Conservation (phyloP, 2,113 vertebrate species). For the Lophius piscatorius region DNA sequence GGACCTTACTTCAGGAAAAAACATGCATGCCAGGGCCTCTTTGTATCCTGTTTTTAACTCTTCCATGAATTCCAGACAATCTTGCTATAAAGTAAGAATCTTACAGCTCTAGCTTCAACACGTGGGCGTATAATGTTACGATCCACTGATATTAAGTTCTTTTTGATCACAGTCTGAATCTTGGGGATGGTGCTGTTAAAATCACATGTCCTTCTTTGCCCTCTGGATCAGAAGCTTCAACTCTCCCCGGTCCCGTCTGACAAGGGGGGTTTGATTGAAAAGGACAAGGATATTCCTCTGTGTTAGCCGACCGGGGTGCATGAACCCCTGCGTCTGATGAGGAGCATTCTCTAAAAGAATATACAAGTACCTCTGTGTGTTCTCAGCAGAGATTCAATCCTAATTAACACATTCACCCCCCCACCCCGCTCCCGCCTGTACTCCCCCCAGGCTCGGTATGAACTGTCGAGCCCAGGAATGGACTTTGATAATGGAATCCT, state of each 20-base stretch:
- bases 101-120: conserved; percentile 50
- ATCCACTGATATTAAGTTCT: conserved; percentile 38
- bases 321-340: conserved; percentile 47
- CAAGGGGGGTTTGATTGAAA: conserved; percentile 58
- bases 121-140: conserved; percentile 43
- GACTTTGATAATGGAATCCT: conserved; percentile 66
- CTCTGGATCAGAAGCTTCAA: conserved; percentile 49
- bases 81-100: too few species aligned
- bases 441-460: conserved; percentile 51
- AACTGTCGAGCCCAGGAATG: conserved; percentile 61
- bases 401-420: conserved; percentile 70
- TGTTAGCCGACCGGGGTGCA: conserved; percentile 47
- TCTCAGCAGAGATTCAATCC: conserved; percentile 62
- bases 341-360: conserved; percentile 75
- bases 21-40: too few species aligned
- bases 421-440: conserved; percentile 15
- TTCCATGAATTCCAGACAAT: too few species aligned
- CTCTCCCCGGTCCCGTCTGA: conserved; percentile 52
- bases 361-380: conserved; percentile 77
- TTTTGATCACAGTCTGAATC: conserved; percentile 46
- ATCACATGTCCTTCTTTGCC: conserved; percentile 50
- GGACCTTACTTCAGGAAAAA: too few species aligned
- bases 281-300: conserved; percentile 62
- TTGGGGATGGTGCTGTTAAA: conserved; percentile 30
- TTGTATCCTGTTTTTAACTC: too few species aligned